These are phyloP conservation scores for Polydrusus tereticollis DNA, from an alignment of 2,888 invertebrate species.

Conservation along the genomic window DNA sequence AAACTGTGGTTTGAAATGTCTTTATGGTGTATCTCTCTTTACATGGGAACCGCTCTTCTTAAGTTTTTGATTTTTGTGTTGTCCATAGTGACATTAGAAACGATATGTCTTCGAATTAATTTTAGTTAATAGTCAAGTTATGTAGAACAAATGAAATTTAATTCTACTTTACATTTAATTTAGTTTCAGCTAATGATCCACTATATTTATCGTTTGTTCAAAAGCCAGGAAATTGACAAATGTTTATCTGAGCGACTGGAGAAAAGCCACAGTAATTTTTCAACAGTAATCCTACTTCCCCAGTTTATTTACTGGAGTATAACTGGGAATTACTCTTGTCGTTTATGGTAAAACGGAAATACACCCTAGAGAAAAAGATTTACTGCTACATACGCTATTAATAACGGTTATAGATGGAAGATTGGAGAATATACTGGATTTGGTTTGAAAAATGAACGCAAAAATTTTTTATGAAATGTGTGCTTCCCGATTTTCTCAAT, in stretches of 20 bases:
- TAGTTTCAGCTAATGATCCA: too few relatives aligned
- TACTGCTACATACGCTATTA: conserved; percentile 48
- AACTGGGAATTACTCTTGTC: conserved; percentile 57
- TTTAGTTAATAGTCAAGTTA: too few relatives aligned
- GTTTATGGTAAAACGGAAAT: conserved; percentile 51
- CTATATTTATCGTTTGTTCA: conserved; percentile 13
- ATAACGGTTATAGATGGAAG: conserved; percentile 50
- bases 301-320: conserved; percentile 61
- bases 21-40: too few relatives aligned
- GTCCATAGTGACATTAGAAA: too few relatives aligned
- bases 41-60: too few relatives aligned
- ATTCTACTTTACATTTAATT: too few relatives aligned
- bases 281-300: conserved; percentile 60
- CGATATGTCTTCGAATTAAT: too few relatives aligned
- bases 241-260: conserved; percentile 29
- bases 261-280: conserved; percentile 59
- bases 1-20: too few relatives aligned
- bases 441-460: background rate
- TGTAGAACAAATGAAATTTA: too few relatives aligned
- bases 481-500: too few relatives aligned
- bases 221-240: conserved; percentile 40
- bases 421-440: conserved; percentile 20
- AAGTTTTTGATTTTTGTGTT: too few relatives aligned
- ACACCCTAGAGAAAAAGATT: conserved; percentile 47
- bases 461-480: background rate